Evolutionary conservation across 1,140 invertebrate genomes (phyloP), one percentile per base, ranked within the genome.

Genomic region (Trichogramma pretiosum): DNA sequence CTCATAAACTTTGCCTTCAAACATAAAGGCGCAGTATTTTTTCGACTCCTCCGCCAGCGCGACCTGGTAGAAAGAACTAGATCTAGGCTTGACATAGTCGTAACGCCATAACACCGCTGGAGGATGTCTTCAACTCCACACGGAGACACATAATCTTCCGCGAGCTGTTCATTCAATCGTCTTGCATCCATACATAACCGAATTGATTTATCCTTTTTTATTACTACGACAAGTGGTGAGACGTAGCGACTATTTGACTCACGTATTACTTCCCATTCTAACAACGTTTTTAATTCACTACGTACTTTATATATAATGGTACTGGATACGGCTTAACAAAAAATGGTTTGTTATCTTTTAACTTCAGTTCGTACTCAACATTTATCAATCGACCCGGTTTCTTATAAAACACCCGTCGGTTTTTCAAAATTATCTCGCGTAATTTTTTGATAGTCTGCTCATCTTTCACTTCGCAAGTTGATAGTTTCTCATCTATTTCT

Each of bases 181-280:
- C 34, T 3, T 3, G 35, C 48, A 10, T 38, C 40, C 17, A 49
- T 13, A 17, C 46, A 48, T 28, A 48, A 2, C 16, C 39, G 5
- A 10, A 48, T 13, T 0, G 9, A 11, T 2, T 17, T 19, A 16
- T 49, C 17, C 18, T 22, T 38, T 21, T 49, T 49, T 2, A 33
- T 2, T 1, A 38, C 32, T 1, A 14, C 3, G 4, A 38, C 24
- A 16, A 49, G 8, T 2, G 41, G 41, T 21, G 33, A 44, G 3
- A 39, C 33, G 14, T 32, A 50, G 2, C 3, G 3, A 24, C 11
- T 33, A 7, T 19, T 34, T 0, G 35, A 33, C 11, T 22, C 2
- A 10, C 39, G 17, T 3, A 50, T 50, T 2, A 50, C 45, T 4
- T 18, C 11, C 1, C 24, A 14, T 5, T 23, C 1, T 11, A 38